phyloP scores from a whole-genome alignment of 1,140 invertebrate genomes.

The Armadillidium nasatum region DNA sequence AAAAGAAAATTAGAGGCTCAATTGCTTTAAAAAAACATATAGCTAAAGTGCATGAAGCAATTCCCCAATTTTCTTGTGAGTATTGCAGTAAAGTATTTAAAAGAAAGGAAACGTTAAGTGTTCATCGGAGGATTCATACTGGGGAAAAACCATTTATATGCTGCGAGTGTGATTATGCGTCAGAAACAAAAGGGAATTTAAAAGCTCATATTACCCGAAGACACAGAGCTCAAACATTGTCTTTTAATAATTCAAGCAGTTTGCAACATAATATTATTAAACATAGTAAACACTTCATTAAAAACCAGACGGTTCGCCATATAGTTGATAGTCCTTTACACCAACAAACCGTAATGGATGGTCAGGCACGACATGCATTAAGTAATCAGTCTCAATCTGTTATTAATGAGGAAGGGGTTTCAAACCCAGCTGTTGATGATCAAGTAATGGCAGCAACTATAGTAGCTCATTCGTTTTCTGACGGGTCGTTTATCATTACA shows the following conservation, averaged over 20 bases:
- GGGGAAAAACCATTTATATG: constrained; percentile 57
- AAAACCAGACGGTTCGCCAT: constrained; percentile 1
- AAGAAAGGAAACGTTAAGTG: constrained; percentile 86
- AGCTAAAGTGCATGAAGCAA: constrained; percentile 40
- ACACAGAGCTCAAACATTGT: constrained; percentile 30
- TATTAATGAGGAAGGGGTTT: neutral
- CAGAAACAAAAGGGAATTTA: constrained; percentile 41
- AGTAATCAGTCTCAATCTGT: neutral
- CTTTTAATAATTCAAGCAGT: too few relatives aligned
- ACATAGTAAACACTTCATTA: neutral
- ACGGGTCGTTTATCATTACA: constrained; percentile 37
- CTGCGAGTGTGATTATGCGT: constrained; percentile 39
- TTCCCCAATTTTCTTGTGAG: constrained; percentile 52
- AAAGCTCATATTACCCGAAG: constrained; percentile 42
- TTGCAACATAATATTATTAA: too few relatives aligned
- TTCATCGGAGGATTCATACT: constrained; percentile 75
- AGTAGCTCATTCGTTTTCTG: constrained; percentile 33
- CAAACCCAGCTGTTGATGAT: constrained; percentile 25
- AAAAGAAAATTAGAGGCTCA: constrained; percentile 41
- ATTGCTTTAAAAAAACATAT: constrained; percentile 44
- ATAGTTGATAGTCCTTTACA: neutral
- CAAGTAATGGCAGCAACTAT: constrained; percentile 37
- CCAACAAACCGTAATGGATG: constrained; percentile 16
- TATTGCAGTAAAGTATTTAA: constrained; percentile 90
- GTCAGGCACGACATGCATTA: neutral